Base-by-base conservation (phyloP, 92 coral and sea anemone genomes). In the Micromussa lordhowensis region DNA sequence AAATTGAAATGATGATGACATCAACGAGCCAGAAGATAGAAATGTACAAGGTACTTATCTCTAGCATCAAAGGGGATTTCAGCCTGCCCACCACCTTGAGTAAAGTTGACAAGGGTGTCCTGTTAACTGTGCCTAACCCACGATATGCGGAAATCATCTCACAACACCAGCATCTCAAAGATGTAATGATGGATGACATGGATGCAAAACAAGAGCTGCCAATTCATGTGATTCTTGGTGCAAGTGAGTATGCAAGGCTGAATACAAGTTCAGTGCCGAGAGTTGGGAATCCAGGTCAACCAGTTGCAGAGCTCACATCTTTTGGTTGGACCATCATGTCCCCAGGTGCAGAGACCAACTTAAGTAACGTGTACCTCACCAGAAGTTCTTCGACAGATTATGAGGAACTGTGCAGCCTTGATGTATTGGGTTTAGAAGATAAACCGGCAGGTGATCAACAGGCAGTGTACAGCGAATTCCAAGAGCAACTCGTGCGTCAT, bases 321-420 rank as follows among this genome's bases (percentile, higher is more conserved):
- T 78, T 91, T 22, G 96, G 91, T 31, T 94, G 90, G 93, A 85
- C 94, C 32, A 88, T 91, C 51, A 94, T 89, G 90, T 88, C 91
- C 35, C 82, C 94, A 22, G 96, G 96, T 1, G 68, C 34, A 18
- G 92, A 91, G 75, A 73, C 77, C 30, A n/a, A 70, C 34, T 22
- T 88, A 17, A 63, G 72, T 19, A 85, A 78, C 3, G 71, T 81
- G 48, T 86, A 74, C 73, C 80, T 87, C 10, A 81, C 96, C 49
- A 82, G 87, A 81, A 84, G 86, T n/a, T 69, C 90, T 1, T 51
- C 81, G 24, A n/a, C 80, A 24, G 96, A 91, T 89, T 91, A 88
- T 77, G 89, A 91, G 72, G 85, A 91, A 78, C 78, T 82, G 26
- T 88, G 96, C 58, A 78, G 93, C 68, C 68, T 90, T 11, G 90